Conservation (phyloP, 2,797 vertebrate genomes). For the Gymnodraco acuticeps region DNA sequence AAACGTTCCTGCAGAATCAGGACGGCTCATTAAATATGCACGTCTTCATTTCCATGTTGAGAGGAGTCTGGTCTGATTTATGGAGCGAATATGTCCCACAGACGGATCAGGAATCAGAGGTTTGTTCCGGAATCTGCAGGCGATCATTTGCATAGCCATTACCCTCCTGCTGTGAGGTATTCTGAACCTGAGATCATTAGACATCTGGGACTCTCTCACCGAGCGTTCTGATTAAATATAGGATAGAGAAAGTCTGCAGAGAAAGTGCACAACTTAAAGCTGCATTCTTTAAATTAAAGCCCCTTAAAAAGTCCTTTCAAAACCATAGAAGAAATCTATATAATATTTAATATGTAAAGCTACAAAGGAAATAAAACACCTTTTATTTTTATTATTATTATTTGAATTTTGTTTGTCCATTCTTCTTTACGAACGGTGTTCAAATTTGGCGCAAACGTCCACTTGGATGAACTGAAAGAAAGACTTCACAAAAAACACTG, state of each 20-base stretch:
- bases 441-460: too few relatives aligned
- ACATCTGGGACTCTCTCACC: slow-evolving; percentile 8
- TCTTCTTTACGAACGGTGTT: too few relatives aligned
- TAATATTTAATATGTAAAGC: too few relatives aligned
- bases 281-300: neutral
- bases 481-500: too few relatives aligned
- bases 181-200: neutral
- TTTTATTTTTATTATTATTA: too few relatives aligned
- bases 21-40: slow-evolving; percentile 8
- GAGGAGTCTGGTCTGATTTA: neutral
- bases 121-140: slow-evolving; percentile 2
- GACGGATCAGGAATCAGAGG: neutral
- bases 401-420: too few relatives aligned
- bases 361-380: too few relatives aligned
- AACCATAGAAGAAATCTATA: too few relatives aligned
- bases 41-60: slow-evolving; percentile 24
- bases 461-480: too few relatives aligned
- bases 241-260: neutral
- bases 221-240: neutral
- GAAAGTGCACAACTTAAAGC: neutral
- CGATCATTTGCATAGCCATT: slow-evolving; percentile 32
- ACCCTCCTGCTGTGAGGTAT: slow-evolving; percentile 17
- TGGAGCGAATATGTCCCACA: neutral
- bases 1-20: neutral
- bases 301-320: neutral